Percentiles rank a stretch among this genome's conserved stretches.
phyloP scores from a whole-genome alignment of 30 jellyfish, hydroid and myxozoan genomes.

The Cassiopea xamachana region DNA sequence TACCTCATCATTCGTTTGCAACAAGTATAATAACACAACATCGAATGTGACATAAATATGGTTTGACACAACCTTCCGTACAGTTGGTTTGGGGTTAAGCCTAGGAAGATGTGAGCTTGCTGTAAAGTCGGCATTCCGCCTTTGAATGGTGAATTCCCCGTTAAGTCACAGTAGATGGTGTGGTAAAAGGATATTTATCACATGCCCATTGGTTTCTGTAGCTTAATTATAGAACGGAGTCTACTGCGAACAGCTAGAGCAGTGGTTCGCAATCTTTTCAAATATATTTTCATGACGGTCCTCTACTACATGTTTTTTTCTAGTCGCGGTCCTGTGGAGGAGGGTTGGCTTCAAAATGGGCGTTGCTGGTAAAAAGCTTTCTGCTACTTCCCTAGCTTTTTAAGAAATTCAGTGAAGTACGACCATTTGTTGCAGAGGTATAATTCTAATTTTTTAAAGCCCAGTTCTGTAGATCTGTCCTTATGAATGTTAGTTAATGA shows the following conservation, averaged over 20 bases:
- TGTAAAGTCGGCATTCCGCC: conserved; percentile 47
- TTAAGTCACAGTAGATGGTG: conserved; percentile 62
- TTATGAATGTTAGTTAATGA: too few relatives aligned
- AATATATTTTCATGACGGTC: too few relatives aligned
- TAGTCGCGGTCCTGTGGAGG: too few relatives aligned
- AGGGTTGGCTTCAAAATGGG: too few relatives aligned
- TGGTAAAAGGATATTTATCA: conserved; percentile 52
- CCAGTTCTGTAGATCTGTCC: too few relatives aligned
- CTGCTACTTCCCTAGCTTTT: too few relatives aligned
- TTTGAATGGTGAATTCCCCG: conserved; percentile 58
- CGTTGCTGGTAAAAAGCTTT: too few relatives aligned
- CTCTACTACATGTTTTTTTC: too few relatives aligned
- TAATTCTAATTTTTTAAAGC: too few relatives aligned
- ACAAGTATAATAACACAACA: background rate
- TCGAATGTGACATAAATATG: conserved; percentile 8
- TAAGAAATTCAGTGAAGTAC: too few relatives aligned
- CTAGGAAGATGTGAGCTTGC: background rate
- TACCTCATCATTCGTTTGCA: background rate
- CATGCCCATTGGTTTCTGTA: conserved; percentile 65
- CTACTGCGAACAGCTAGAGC: conserved; percentile 54
- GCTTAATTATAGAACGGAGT: conserved; percentile 58
- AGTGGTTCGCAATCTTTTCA: too few relatives aligned
- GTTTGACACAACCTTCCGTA: background rate
- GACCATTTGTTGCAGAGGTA: too few relatives aligned
- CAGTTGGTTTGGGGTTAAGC: conserved; percentile 16